Evolutionary conservation across 2,113 vertebrate genomes (phyloP).

Genomic region (Gadus chalcogrammus): DNA sequence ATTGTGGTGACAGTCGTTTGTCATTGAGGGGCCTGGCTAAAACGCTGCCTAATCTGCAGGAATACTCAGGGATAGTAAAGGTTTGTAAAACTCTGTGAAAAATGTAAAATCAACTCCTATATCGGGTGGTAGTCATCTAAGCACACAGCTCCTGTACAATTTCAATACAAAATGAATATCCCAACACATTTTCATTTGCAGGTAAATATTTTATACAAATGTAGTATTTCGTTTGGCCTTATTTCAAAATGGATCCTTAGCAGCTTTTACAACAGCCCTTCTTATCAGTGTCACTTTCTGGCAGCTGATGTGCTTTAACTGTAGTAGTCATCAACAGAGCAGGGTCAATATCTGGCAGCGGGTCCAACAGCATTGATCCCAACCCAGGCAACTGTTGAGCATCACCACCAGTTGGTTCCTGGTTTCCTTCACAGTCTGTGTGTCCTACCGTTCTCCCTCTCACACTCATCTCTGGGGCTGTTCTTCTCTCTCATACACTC

Average conservation of each 20-base stretch:
- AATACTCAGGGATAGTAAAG: constrained; percentile 39
- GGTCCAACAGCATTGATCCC: constrained; percentile 34
- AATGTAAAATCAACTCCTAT: neutral
- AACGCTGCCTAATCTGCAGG: constrained; percentile 23
- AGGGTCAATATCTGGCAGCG: constrained; percentile 51
- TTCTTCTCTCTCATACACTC: neutral
- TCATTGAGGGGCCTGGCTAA: constrained; percentile 50
- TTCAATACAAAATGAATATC: too few relatives aligned
- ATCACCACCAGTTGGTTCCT: constrained; percentile 4
- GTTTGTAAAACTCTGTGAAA: neutral
- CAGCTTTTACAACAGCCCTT: neutral
- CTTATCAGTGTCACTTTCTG: constrained; percentile 2
- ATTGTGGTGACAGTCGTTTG: constrained; percentile 62
- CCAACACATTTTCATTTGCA: too few relatives aligned
- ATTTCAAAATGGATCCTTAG: too few relatives aligned
- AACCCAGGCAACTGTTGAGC: constrained; percentile 53
- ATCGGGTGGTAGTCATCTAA: too few relatives aligned
- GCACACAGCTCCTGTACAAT: too few relatives aligned
- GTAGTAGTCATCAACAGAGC: neutral
- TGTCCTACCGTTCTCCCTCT: neutral
- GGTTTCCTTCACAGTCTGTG: neutral
- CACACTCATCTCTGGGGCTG: neutral
- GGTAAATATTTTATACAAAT: too few relatives aligned
- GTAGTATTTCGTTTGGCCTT: too few relatives aligned
- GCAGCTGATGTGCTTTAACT: neutral